Percentiles rank a stretch among this genome's conserved stretches.
Conservation (phyloP, 2,888 invertebrate genomes). For the Lithophane socia region DNA sequence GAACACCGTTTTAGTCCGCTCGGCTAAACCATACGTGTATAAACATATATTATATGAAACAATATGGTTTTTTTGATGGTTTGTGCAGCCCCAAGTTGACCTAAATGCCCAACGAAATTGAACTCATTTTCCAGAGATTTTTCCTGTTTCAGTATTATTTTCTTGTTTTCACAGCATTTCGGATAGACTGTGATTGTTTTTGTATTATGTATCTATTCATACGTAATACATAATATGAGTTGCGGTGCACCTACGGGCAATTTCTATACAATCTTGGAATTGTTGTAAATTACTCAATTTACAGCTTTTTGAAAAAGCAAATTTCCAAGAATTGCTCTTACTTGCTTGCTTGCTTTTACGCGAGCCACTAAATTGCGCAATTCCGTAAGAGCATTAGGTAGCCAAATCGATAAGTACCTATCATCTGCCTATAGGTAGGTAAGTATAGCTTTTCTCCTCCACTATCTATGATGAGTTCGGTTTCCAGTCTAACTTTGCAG, state of each 20-base stretch:
- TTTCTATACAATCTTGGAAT: no score
- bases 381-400: background rate
- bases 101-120: conserved; percentile 62
- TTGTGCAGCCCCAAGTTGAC: conserved; percentile 61
- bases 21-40: conserved; percentile 38
- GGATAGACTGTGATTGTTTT: conserved; percentile 27
- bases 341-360: no score
- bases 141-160: conserved; percentile 58
- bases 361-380: no score
- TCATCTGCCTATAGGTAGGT: background rate
- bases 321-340: no score
- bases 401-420: background rate
- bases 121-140: conserved; percentile 58
- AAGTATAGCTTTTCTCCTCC: background rate
- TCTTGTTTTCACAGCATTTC: conserved; percentile 47
- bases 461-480: background rate
- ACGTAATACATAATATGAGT: no score
- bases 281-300: no score
- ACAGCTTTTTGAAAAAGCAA: no score
- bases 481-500: background rate
- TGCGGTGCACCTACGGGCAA: no score
- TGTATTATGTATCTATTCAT: no score
- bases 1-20: conserved; percentile 47
- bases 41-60: conserved; percentile 49
- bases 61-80: conserved; percentile 60